A percentile compares a stretch with the other conserved stretches of the same genome.
Evolutionary conservation across 1,140 invertebrate species (phyloP).

Genomic region (Macrotrachela quadricornifera): DNA sequence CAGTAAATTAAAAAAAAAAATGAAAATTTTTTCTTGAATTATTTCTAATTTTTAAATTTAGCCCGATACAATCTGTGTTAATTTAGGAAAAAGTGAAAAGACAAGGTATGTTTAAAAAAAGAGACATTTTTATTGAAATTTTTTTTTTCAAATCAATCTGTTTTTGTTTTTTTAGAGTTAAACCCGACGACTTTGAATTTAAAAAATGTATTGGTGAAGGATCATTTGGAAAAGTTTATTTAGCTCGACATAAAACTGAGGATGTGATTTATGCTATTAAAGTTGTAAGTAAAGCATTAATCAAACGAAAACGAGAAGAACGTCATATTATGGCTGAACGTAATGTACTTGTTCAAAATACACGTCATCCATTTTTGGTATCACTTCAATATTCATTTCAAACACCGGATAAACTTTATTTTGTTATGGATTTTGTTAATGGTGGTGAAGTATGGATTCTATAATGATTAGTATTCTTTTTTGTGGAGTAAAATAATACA

Average conservation of each 20-base stretch:
- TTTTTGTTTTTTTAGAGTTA: slow-evolving; percentile 27
- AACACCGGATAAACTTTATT: slow-evolving; percentile 45
- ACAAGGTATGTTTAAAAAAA: background rate
- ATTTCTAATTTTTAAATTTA: background rate
- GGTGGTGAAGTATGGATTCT: slow-evolving; percentile 46
- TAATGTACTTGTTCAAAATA: slow-evolving; percentile 42
- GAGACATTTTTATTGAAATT: background rate
- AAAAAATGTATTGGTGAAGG: slow-evolving; percentile 45
- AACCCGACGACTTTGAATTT: slow-evolving; percentile 44
- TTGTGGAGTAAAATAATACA: too few species aligned
- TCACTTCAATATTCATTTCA: slow-evolving; percentile 46
- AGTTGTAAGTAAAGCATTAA: slow-evolving; percentile 39
- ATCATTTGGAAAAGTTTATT: slow-evolving; percentile 42
- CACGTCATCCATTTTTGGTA: slow-evolving; percentile 47
- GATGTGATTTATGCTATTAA: slow-evolving; percentile 42
- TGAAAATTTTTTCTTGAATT: background rate
- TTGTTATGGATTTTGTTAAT: slow-evolving; percentile 48
- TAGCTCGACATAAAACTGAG: slow-evolving; percentile 39
- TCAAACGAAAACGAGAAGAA: slow-evolving; percentile 42
- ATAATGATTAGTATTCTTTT: too few species aligned
- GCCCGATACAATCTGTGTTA: too few species aligned
- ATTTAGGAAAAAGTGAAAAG: background rate
- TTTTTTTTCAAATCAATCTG: background rate
- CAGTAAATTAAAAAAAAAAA: too few species aligned
- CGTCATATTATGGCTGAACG: slow-evolving; percentile 48